Conservation (phyloP, 2,888 invertebrate genomes). For the Dolichopus griseipennis region DNA sequence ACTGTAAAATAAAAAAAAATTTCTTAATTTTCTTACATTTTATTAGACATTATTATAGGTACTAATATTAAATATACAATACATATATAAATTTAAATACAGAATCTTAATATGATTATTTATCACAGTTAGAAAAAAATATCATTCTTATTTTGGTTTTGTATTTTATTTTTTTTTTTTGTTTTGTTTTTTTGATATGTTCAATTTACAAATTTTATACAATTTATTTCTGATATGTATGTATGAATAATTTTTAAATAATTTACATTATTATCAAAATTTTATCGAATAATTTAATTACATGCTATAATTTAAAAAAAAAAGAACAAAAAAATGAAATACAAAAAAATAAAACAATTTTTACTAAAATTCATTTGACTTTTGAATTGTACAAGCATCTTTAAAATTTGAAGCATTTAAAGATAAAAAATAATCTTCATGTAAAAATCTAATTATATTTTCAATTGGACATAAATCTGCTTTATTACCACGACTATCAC, state of each 20-base stretch:
- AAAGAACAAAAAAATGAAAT: neutral
- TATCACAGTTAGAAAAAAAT: constrained; percentile 7
- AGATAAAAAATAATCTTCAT: constrained; percentile 73
- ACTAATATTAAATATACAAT: neutral
- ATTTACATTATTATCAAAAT: neutral
- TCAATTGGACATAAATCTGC: constrained; percentile 74
- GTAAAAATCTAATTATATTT: constrained; percentile 76
- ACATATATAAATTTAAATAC: too few species aligned
- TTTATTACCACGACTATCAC: constrained; percentile 44
- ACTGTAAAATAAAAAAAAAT: too few species aligned
- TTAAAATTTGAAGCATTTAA: constrained; percentile 85
- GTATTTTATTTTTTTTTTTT: neutral
- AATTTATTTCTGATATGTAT: constrained; percentile 8
- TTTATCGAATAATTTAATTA: neutral
- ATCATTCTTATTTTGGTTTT: neutral
- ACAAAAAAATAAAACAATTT: neutral
- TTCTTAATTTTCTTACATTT: neutral
- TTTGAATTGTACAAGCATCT: constrained; percentile 60
- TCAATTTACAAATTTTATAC: neutral
- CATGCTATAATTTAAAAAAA: neutral
- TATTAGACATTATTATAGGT: neutral
- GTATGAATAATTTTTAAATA: neutral
- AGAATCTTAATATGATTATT: neutral
- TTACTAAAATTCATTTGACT: constrained; percentile 35
- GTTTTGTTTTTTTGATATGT: neutral